Base-by-base conservation (phyloP, 2,888 invertebrate species). In the Athalia circularis region DNA sequence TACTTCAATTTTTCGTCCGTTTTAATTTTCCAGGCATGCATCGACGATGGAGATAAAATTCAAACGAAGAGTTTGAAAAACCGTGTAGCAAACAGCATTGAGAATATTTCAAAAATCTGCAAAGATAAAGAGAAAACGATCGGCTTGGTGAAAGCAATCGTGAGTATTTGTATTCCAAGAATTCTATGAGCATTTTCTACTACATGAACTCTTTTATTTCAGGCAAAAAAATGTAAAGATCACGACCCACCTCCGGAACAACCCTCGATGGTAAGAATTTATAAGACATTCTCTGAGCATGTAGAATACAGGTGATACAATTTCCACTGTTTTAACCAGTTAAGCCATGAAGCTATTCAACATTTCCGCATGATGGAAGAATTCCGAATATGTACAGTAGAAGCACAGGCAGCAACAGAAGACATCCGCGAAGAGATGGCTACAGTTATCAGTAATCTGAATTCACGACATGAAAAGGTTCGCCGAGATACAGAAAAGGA, bases 281-380 rank as follows among this genome's bases (percentile, higher is more conserved):
- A 13, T 8, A 7, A 54, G 4, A 52, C 4, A 13, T 62, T 62
- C 62, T 54, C 13, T 29, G 29, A 29, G 0, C 0, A 29, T 29
- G 29, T 29, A 29, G 29, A 29, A 29, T 29, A 29, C 29, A 29
- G 29, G 29, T 29, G 29, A 29, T 29, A 29, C 7, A 45, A 70
- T n/a, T 57, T 50, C 0, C 6, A 6, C 11, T 43, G 1, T 11
- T 13, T 45, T 11, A 72, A 45, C n/a, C 47, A 78, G 78, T 57
- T 54, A 7, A 78, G 64, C 11, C 15, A 50, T 47, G 64, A 75
- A 5, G n/a, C 29, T 9, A 11, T 78, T 76, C 84, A 86, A 45
- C 89, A 89, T 78, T 88, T 87, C 61, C 85, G 85, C 54, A 85
- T 87, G 79, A 90, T 90, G 88, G 88, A 88, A 80, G 86, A 88